Percentiles rank a stretch among this genome's conserved stretches.
Evolutionary conservation across 2,797 vertebrate species (phyloP).

Genomic region (Anabacerthia variegaticeps): DNA sequence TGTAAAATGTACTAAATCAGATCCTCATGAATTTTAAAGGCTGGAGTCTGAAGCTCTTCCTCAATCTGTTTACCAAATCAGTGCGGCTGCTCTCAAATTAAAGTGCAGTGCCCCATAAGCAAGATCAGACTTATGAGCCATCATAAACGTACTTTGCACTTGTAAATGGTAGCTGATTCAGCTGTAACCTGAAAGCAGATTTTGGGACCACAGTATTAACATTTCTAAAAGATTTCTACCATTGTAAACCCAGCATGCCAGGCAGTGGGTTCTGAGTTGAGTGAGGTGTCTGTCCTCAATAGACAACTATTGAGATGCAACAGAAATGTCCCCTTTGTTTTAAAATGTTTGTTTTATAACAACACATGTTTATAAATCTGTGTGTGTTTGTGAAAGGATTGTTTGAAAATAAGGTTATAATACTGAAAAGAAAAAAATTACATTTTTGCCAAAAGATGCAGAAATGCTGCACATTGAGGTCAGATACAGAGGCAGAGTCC

Average conservation of each 20-base stretch:
- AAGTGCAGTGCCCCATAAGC: slow-evolving; percentile 16
- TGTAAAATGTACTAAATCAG: slow-evolving; percentile 38
- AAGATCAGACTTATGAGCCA: slow-evolving; percentile 11
- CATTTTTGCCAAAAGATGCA: neutral
- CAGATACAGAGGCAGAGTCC: neutral
- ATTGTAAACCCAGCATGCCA: neutral
- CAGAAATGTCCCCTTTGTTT: neutral
- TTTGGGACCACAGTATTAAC: neutral
- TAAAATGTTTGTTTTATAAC: neutral
- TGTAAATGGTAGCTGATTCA: slow-evolving; percentile 22
- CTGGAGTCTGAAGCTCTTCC: slow-evolving; percentile 13
- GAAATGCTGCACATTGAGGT: accelerated
- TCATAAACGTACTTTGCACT: neutral
- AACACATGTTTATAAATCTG: neutral
- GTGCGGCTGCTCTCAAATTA: neutral
- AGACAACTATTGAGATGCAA: neutral
- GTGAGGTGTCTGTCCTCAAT: neutral
- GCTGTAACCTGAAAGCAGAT: slow-evolving; percentile 22
- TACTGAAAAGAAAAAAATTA: neutral
- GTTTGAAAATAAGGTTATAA: neutral
- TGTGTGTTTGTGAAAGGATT: neutral
- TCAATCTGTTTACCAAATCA: slow-evolving; percentile 38
- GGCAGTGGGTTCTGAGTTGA: neutral
- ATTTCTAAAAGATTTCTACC: neutral
- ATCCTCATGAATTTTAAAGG: slow-evolving; percentile 54